Conservation (phyloP, 2,113 vertebrate genomes). For the Ramphastos sulfuratus region DNA sequence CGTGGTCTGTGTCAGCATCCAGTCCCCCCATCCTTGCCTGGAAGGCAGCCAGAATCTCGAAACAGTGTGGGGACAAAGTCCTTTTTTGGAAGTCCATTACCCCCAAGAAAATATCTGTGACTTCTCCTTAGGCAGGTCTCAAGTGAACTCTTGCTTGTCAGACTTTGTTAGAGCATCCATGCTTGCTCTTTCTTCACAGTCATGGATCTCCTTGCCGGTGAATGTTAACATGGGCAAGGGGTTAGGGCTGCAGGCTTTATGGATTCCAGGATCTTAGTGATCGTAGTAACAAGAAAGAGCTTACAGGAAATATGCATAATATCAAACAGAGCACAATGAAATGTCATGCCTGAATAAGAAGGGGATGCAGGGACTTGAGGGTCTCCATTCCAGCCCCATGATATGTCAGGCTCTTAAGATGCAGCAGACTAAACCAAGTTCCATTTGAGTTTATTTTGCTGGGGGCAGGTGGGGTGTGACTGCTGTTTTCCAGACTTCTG, state of each 20-base stretch:
- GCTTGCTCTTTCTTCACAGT: constrained; percentile 32
- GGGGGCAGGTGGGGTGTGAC: neutral
- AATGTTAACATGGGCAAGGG: neutral
- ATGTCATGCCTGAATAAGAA: neutral
- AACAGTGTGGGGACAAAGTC: constrained; percentile 42
- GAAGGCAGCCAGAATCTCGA: constrained; percentile 66
- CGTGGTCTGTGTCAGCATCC: constrained; percentile 22
- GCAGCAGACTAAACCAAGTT: neutral
- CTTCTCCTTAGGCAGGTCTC: constrained; percentile 30
- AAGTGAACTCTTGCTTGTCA: neutral
- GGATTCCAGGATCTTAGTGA: neutral
- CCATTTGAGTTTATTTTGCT: neutral
- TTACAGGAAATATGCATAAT: neutral
- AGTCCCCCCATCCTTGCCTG: constrained; percentile 48
- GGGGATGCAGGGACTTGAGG: neutral
- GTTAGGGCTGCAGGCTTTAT: neutral
- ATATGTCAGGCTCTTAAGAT: neutral
- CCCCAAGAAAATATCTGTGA: constrained; percentile 51
- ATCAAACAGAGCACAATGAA: neutral
- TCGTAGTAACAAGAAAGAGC: neutral
- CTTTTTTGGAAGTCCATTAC: constrained; percentile 52
- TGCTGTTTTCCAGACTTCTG: neutral
- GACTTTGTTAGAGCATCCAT: neutral
- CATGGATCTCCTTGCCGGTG: neutral
- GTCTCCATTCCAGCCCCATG: neutral